Evolutionary conservation across 1,140 invertebrate species (phyloP), one percentile per base, ranked within the genome.

Genomic region (Anadara kagoshimensis): DNA sequence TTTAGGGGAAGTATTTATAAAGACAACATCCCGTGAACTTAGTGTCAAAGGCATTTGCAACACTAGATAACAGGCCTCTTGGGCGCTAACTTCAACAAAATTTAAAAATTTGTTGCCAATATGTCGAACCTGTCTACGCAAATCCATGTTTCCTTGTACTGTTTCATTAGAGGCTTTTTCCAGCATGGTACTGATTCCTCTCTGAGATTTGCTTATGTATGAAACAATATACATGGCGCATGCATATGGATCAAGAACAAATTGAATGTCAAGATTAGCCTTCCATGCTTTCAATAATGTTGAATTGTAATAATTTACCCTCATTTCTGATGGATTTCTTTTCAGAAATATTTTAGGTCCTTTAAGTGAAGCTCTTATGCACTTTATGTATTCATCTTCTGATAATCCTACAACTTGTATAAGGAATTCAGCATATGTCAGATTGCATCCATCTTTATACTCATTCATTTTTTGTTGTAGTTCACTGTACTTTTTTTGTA

Each of bases 151-250:
- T 18, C 70, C 75, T 51, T 73, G 41, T 53, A 18, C 53, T 8
- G 68, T 74, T 69, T 81, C 79, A 61, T 74, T 68, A 24, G 45
- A 22, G 10, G 75, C 75, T 44, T 68, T 24, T 45, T 73, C 24
- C 22, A 81, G n/a, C 36, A 81, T 26, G n/a, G 53, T 24, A 51
- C 73, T 76, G 54, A 81, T 79, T 12, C 77, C 81, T 64, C 74
- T 70, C 29, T 79, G 76, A 5, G 64, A 62, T 66, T 81, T 83
- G 43, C n/a, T 66, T 44, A 80, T 81, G 59, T 76, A 77, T 41
- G 62, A 69, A 22, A 65, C 67, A 53, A 78, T 81, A 58, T 75
- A 83, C 36, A 57, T 29, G 47, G 61, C 71, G 68, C 74, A 74
- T 14, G 67, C 68, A 69, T 74, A 80, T 20, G 56, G 51, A 65